A percentile compares a stretch with the other conserved stretches of the same genome.
Evolutionary conservation across 2,888 invertebrate species (phyloP).

Genomic region (Drosophila nigricruria): DNA sequence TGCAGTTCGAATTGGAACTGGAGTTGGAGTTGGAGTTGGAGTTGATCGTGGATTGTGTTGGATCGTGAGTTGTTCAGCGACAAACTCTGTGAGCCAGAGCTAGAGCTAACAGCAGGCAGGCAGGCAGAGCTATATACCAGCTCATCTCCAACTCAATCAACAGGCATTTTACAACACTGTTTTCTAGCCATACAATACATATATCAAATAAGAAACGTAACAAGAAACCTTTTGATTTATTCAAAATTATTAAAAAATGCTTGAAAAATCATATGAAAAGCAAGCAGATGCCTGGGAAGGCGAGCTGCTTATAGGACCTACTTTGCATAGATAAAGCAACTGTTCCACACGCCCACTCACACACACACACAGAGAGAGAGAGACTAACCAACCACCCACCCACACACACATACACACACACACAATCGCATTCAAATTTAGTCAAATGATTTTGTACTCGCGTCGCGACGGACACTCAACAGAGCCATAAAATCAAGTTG

Average conservation of each 20-base stretch:
- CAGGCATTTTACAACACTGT: not conserved
- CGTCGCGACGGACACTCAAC: slow-evolving; percentile 45
- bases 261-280: not conserved
- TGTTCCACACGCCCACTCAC: slow-evolving; percentile 4
- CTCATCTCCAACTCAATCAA: not conserved
- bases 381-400: not conserved
- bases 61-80: not conserved
- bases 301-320: not conserved
- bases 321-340: slow-evolving; percentile 6
- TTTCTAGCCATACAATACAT: not conserved
- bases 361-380: too few species aligned
- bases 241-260: not conserved
- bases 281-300: not conserved
- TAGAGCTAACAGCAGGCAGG: not conserved
- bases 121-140: not conserved
- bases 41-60: too few species aligned
- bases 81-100: not conserved
- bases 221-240: not conserved
- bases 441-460: slow-evolving; percentile 47
- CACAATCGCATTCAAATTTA: slow-evolving; percentile 24
- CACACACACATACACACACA: not conserved
- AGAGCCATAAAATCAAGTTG: slow-evolving; percentile 36
- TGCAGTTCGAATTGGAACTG: not conserved
- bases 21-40: not conserved
- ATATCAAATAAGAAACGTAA: not conserved